Evolutionary conservation across 2,888 invertebrate genomes (phyloP), one percentile per base, ranked within the genome.

Genomic region (Eulithis prunata): DNA sequence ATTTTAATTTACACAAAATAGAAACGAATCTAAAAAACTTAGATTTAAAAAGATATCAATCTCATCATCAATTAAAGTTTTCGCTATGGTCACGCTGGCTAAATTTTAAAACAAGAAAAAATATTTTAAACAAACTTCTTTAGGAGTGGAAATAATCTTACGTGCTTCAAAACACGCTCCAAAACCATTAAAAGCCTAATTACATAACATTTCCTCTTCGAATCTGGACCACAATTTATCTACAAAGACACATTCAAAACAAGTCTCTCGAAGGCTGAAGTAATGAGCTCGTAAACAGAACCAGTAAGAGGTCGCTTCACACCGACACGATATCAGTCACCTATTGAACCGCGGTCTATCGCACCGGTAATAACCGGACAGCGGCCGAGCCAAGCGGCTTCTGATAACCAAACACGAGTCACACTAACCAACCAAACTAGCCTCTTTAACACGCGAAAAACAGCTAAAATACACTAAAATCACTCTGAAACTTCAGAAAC

Each of bases 311-410:
- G 92, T 93, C 92, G 89, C 80, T 84, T 81, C 82, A 76, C 82
- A 85, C 87, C 83, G 86, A 87, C 86, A 83, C 76, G 79, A 77
- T 92, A 93, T 93, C 92, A 88, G 86, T 89, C 93, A 94, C 94
- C 94, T 94, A 89, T 92, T 94, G 94, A 94, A 93, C 94, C 91
- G 87, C 88, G 91, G 93, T 90, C 93, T 89, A 87, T 84, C 83
- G 72, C 83, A 89, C 94, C 82, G 90, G 94, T 93, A 91, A 88
- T 90, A 93, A 93, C 94, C 87, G 89, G 94, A 88, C 90, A 75
- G 72, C 85, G 84, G 89, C 92, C 90, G 92, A 88, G 82, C 78
- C 87, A 85, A 84, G 91, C 92, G 86, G 93, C 90, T 92, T 68
- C 79, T 81, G 92, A 92, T 92, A 92, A 78, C 36, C 74, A 72